A percentile compares a stretch with the other conserved stretches of the same genome.
Evolutionary conservation across 92 coral and sea anemone genomes (phyloP).

Genomic region (Actinostola sp.): DNA sequence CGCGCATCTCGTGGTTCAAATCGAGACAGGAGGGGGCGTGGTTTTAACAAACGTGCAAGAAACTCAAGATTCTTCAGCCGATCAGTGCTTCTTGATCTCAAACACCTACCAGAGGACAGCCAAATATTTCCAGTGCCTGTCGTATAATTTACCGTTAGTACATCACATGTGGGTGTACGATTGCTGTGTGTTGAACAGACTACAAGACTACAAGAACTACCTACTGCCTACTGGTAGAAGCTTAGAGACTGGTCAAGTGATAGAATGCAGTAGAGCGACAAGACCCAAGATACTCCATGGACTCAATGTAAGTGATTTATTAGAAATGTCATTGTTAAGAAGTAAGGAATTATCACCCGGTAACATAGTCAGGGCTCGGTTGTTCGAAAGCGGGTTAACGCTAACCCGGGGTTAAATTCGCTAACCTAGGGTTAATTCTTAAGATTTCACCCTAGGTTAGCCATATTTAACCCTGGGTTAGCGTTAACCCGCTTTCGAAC

Average conservation of each 20-base stretch:
- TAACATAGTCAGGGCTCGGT: too few relatives aligned
- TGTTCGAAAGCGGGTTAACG: too few relatives aligned
- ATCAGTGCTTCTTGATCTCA: slow-evolving; percentile 74
- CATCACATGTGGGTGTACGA: slow-evolving; percentile 91
- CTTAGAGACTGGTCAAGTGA: slow-evolving; percentile 70
- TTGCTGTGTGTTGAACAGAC: slow-evolving; percentile 47
- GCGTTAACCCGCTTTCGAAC: too few relatives aligned
- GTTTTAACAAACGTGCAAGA: slow-evolving; percentile 64
- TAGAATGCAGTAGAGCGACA: slow-evolving; percentile 75
- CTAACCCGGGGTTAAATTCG: too few relatives aligned
- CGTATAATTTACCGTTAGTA: slow-evolving; percentile 84
- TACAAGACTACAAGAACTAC: slow-evolving; percentile 64
- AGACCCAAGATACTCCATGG: slow-evolving; percentile 64
- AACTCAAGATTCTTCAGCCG: slow-evolving; percentile 68
- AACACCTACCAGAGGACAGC: slow-evolving; percentile 82
- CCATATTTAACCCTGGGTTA: too few relatives aligned
- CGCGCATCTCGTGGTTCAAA: slow-evolving; percentile 61
- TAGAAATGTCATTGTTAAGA: neutral
- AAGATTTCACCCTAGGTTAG: too few relatives aligned
- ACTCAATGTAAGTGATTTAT: slow-evolving; percentile 66
- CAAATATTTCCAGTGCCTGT: slow-evolving; percentile 89
- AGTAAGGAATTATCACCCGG: too few relatives aligned
- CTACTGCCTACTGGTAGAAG: slow-evolving; percentile 83
- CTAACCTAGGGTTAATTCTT: too few relatives aligned
- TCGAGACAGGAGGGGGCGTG: slow-evolving; percentile 93